Base-by-base conservation (phyloP, 1,140 invertebrate genomes). In the Calliopsis andreniformis region DNA sequence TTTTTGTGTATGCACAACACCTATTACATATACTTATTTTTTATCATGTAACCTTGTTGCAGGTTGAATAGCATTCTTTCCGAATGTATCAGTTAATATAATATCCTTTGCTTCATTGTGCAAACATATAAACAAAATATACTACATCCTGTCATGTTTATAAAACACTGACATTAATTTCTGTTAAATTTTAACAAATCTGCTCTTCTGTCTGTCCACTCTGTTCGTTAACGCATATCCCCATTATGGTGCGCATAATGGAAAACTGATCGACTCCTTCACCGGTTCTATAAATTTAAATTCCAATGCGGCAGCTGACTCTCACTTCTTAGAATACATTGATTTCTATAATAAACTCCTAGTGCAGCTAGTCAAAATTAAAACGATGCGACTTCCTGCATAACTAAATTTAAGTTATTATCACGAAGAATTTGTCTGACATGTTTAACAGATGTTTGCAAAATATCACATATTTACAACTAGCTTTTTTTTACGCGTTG, bases 121-220 rank as follows among this genome's bases (percentile, higher is more conserved):
- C 87, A 89, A 88, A 89, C 88, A 89, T 90, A 90, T 87, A 91
- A 91, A 91, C 88, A 89, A 89, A 89, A 76, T 91, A 90, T 87
- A 87, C 86, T 90, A 91, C 85, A 88, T 75, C 88, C 83, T 88
- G 87, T 89, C 90, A 90, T 91, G 89, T 92, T 92, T 92, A 92
- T 91, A 91, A 92, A 92, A 92, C 90, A 92, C 83, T 89, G 90
- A 91, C 89, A 84, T 83, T 82, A 87, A 87, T 89, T 90, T 90
- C 89, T 90, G 90, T 91, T 92, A 91, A 91, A 91, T 91, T 92
- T 92, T 91, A 92, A 92, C 89, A 91, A 91, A 89, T 87, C 77
- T 76, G 71, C 79, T 85, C 83, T 83, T 78, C 0, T 56, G 14
- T 75, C 35, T 62, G 20, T 68, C 53, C 58, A 43, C 67, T 68